Percentiles rank a stretch among this genome's conserved stretches.
phyloP scores from a whole-genome alignment of 2,113 vertebrate genomes.

The Mola mola region DNA sequence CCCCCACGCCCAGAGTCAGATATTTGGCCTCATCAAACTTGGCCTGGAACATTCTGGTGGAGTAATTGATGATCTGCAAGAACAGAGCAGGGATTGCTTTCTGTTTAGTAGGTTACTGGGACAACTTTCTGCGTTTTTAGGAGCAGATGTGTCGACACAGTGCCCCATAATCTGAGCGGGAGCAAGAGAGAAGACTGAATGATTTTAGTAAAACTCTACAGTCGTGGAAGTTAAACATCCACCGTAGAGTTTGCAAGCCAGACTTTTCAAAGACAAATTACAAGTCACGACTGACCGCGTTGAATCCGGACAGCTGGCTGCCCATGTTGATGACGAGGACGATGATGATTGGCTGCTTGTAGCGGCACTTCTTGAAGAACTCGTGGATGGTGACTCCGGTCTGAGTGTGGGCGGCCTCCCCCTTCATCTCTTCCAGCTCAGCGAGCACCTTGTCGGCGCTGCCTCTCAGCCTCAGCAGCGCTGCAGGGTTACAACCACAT shows the following conservation, averaged over 20 bases:
- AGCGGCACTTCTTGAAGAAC: conserved; percentile 75
- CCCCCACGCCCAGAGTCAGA: conserved; percentile 73
- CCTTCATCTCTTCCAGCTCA: conserved; percentile 78
- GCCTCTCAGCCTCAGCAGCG: conserved; percentile 72
- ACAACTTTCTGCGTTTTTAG: not conserved
- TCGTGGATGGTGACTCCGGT: conserved; percentile 67
- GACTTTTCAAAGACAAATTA: not conserved
- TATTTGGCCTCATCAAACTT: conserved; percentile 73
- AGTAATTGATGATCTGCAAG: conserved; percentile 81
- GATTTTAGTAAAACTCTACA: not conserved
- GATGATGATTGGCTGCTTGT: conserved; percentile 73
- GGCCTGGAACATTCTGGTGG: conserved; percentile 75
- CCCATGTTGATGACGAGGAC: conserved; percentile 72
- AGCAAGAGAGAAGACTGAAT: conserved; percentile 12
- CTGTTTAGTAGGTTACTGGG: not conserved
- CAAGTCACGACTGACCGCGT: conserved; percentile 56
- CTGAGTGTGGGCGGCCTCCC: conserved; percentile 70
- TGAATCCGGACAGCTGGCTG: conserved; percentile 77
- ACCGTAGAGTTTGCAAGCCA: too few relatives aligned
- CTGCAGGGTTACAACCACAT: conserved; percentile 40
- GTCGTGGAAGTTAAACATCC: not conserved
- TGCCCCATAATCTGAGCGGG: conserved; percentile 8
- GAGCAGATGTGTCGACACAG: conserved; percentile 4
- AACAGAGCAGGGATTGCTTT: conserved; percentile 12
- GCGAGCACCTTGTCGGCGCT: conserved; percentile 43